A percentile compares a stretch with the other conserved stretches of the same genome.
These are phyloP conservation scores for Mycetomoellerius zeteki DNA, from an alignment of 1,140 invertebrate species.

Conservation along the genomic window DNA sequence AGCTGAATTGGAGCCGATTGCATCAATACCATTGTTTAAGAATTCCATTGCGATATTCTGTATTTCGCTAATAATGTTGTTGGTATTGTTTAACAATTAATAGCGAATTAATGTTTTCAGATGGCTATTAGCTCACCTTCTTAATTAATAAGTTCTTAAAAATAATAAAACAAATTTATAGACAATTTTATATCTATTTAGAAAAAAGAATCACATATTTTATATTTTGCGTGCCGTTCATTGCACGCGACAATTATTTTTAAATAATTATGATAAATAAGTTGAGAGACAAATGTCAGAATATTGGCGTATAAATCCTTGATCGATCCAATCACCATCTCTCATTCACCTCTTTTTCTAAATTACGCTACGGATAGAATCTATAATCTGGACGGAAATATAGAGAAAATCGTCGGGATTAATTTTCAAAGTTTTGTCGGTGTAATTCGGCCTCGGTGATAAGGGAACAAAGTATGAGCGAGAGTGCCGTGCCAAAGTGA, in stretches of 20 bases:
- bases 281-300: slow-evolving; percentile 19
- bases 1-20: slow-evolving; percentile 29
- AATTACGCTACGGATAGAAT: background rate
- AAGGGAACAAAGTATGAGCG: slow-evolving; percentile 70
- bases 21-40: background rate
- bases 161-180: slow-evolving; percentile 34
- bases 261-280: slow-evolving; percentile 16
- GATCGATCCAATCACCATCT: slow-evolving; percentile 5
- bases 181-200: slow-evolving; percentile 3
- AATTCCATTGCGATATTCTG: slow-evolving; percentile 2
- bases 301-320: slow-evolving; percentile 3
- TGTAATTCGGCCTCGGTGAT: slow-evolving; percentile 48
- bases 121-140: background rate
- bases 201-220: background rate
- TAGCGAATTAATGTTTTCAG: background rate
- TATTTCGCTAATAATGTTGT: background rate
- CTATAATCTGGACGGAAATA: slow-evolving; percentile 27
- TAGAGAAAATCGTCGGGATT: slow-evolving; percentile 20
- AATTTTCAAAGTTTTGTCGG: slow-evolving; percentile 26
- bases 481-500: slow-evolving; percentile 79
- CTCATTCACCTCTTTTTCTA: slow-evolving; percentile 16
- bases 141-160: background rate
- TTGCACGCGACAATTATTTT: background rate
- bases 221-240: background rate
- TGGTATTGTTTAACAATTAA: background rate